Conservation (phyloP, 2,888 invertebrate species). For the Dryomyza anilis region DNA sequence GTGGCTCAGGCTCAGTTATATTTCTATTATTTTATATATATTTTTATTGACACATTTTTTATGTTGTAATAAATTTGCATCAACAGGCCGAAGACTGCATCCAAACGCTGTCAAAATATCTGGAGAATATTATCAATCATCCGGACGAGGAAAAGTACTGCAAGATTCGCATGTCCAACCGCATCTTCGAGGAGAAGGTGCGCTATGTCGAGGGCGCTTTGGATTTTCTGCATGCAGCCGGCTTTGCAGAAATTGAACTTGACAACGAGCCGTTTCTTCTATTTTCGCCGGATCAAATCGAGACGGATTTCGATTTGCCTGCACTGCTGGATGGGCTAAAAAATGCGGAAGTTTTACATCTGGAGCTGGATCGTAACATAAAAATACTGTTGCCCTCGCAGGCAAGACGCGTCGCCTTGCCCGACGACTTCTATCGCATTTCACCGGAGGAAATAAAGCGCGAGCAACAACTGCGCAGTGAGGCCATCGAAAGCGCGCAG, state of each 20-base stretch:
- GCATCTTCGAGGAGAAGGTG: slow-evolving; percentile 79
- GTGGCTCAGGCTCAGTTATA: too few relatives aligned
- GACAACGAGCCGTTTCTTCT: slow-evolving; percentile 72
- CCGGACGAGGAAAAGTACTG: slow-evolving; percentile 88
- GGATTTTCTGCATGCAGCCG: slow-evolving; percentile 82
- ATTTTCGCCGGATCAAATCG: slow-evolving; percentile 66
- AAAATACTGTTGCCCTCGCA: slow-evolving; percentile 82
- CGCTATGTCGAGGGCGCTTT: slow-evolving; percentile 77
- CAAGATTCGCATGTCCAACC: slow-evolving; percentile 86
- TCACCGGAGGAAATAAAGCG: slow-evolving; percentile 82
- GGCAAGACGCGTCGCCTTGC: slow-evolving; percentile 73
- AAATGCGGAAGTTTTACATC: slow-evolving; percentile 78
- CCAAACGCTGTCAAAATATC: slow-evolving; percentile 84
- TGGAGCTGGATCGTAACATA: slow-evolving; percentile 85
- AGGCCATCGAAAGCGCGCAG: slow-evolving; percentile 79
- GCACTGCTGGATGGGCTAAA: slow-evolving; percentile 77
- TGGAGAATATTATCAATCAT: slow-evolving; percentile 86
- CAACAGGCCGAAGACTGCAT: slow-evolving; percentile 81
- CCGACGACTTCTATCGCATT: slow-evolving; percentile 83
- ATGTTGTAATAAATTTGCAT: too few relatives aligned
- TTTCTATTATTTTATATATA: not conserved
- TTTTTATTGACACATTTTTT: slow-evolving; percentile 42
- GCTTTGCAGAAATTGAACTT: slow-evolving; percentile 72
- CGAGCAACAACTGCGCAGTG: slow-evolving; percentile 76
- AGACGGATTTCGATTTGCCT: slow-evolving; percentile 62